Percentiles rank a stretch among this genome's conserved stretches.
Evolutionary conservation across 2,888 invertebrate genomes (phyloP).

Genomic region (Pseudococcus longispinus): DNA sequence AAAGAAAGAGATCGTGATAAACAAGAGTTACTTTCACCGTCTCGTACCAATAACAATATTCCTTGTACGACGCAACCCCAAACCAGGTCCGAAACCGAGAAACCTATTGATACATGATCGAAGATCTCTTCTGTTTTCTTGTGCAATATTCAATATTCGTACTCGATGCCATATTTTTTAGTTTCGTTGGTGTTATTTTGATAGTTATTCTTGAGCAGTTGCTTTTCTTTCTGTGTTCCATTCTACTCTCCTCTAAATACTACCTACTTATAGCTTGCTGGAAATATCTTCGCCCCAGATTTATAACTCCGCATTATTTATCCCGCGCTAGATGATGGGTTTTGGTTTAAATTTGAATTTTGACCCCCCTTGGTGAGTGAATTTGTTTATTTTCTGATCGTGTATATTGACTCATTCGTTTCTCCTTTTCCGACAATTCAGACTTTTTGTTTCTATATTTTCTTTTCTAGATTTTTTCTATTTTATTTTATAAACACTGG

Average conservation of each 20-base stretch:
- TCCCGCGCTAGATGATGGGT: neutral
- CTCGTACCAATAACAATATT: slow-evolving; percentile 52
- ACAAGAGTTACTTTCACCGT: slow-evolving; percentile 57
- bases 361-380: neutral
- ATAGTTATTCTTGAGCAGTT: neutral
- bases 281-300: neutral
- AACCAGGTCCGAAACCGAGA: slow-evolving; percentile 26
- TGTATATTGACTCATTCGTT: neutral
- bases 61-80: neutral
- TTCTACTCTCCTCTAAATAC: neutral
- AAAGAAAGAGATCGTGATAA: slow-evolving; percentile 77
- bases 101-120: slow-evolving; percentile 21
- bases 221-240: neutral
- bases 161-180: slow-evolving; percentile 29
- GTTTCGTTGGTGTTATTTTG: slow-evolving; percentile 26
- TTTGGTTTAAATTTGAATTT: neutral
- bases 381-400: neutral
- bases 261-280: slow-evolving; percentile 22
- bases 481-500: neutral
- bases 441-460: neutral
- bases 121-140: slow-evolving; percentile 13
- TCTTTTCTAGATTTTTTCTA: neutral
- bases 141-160: slow-evolving; percentile 45
- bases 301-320: neutral
- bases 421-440: neutral